Evolutionary conservation across 2,797 vertebrate species (phyloP).

Genomic region (Danio albolineatus): DNA sequence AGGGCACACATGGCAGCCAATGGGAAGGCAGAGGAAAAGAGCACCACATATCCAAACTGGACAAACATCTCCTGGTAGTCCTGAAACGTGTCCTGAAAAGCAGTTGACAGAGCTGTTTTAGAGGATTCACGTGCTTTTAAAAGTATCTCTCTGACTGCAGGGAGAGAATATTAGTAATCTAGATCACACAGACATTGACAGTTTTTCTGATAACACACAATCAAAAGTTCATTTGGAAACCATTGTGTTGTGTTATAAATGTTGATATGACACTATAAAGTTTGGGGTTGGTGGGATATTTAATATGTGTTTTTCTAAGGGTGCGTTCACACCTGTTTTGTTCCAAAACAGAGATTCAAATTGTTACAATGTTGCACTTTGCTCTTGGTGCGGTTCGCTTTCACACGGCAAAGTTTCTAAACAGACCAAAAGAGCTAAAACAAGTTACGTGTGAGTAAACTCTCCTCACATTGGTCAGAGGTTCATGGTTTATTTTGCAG

Average conservation of each 20-base stretch:
- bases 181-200: background rate
- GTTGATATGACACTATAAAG: background rate
- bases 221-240: background rate
- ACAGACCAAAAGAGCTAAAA: no score
- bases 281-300: no score
- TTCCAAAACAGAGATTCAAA: no score
- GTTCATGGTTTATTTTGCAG: no score
- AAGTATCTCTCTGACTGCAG: conserved; percentile 7
- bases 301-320: no score
- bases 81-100: conserved; percentile 91
- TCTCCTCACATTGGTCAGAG: no score
- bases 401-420: no score
- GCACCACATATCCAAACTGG: conserved; percentile 97
- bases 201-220: background rate
- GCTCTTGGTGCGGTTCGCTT: no score
- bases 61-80: conserved; percentile 99
- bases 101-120: background rate
- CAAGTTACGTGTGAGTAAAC: no score
- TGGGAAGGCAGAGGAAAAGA: conserved; percentile 96
- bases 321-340: no score
- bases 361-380: no score
- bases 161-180: background rate
- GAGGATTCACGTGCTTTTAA: background rate
- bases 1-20: conserved; percentile 94
- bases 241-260: background rate